These are phyloP conservation scores for Drosophila bifasciata DNA, from an alignment of 1,140 invertebrate species.

Conservation along the genomic window DNA sequence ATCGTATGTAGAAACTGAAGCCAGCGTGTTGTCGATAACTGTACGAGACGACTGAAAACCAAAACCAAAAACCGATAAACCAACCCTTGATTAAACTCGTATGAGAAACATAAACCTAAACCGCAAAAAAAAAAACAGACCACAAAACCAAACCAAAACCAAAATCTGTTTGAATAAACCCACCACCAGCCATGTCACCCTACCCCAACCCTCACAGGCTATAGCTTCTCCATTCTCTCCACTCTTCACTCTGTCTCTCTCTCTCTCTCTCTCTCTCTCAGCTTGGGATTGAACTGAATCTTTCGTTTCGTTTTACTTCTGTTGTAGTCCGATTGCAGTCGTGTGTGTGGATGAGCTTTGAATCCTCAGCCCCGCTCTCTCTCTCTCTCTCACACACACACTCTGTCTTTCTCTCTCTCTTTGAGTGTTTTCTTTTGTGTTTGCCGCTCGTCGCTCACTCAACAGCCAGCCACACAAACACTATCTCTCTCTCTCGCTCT, in stretches of 20 bases:
- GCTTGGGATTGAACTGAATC: conserved; percentile 22
- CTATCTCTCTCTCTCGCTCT: conserved; percentile 34
- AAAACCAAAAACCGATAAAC: conserved; percentile 40
- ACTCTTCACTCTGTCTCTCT: neutral
- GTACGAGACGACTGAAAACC: conserved; percentile 5
- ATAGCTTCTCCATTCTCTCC: neutral
- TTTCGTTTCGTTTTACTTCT: conserved; percentile 35
- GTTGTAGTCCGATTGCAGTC: conserved; percentile 32
- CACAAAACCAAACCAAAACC: conserved; percentile 10
- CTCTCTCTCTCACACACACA: neutral
- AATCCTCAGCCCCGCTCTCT: conserved; percentile 1
- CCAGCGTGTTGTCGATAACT: conserved; percentile 12
- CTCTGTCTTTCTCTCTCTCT: conserved; percentile 5
- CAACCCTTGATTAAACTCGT: conserved; percentile 31
- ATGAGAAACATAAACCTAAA: conserved; percentile 39
- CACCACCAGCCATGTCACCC: conserved; percentile 14
- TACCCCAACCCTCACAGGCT: conserved; percentile 11
- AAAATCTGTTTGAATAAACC: conserved; percentile 8
- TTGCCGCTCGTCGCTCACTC: conserved; percentile 52
- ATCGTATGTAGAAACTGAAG: conserved; percentile 14
- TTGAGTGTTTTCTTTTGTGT: conserved; percentile 24
- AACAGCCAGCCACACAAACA: conserved; percentile 42
- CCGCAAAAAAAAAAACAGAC: no score
- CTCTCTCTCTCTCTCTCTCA: neutral
- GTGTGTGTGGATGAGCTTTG: conserved; percentile 1